phyloP scores from a whole-genome alignment of 1,140 invertebrate species.

The Dinothrombium tinctorium region DNA sequence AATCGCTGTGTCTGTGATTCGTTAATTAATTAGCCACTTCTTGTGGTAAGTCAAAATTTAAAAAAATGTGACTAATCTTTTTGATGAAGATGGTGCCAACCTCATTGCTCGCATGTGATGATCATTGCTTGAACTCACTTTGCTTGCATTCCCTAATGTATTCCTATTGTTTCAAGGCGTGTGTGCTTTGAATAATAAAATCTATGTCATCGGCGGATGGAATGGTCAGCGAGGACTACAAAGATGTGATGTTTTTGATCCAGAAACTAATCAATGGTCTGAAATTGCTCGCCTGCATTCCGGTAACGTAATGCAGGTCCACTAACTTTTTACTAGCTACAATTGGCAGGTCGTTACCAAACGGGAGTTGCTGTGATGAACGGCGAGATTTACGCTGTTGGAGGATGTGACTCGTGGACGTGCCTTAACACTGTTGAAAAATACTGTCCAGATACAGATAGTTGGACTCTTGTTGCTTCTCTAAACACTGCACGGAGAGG shows the following conservation, averaged over 20 bases:
- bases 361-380: slow-evolving; percentile 68
- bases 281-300: slow-evolving; percentile 37
- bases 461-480: slow-evolving; percentile 85
- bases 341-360: slow-evolving; percentile 65
- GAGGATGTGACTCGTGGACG: slow-evolving; percentile 69
- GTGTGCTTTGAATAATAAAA: slow-evolving; percentile 79
- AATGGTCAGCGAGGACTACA: slow-evolving; percentile 58
- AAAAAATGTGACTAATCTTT: too few relatives aligned
- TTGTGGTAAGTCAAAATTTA: too few relatives aligned
- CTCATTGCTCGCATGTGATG: too few relatives aligned
- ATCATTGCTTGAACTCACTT: too few relatives aligned
- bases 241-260: slow-evolving; percentile 45
- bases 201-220: slow-evolving; percentile 81
- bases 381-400: slow-evolving; percentile 45
- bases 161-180: too few relatives aligned
- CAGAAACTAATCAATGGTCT: slow-evolving; percentile 33
- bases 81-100: too few relatives aligned
- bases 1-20: too few relatives aligned
- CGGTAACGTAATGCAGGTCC: slow-evolving; percentile 26
- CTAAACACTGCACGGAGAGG: slow-evolving; percentile 37
- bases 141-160: too few relatives aligned
- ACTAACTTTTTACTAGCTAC: slow-evolving; percentile 29
- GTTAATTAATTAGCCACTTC: too few relatives aligned
- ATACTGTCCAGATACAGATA: slow-evolving; percentile 89
- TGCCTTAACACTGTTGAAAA: slow-evolving; percentile 93